Percentiles rank a stretch among this genome's conserved stretches.
These are phyloP conservation scores for Mirza zaza DNA, from an alignment of 2,113 vertebrate species.

Conservation along the genomic window DNA sequence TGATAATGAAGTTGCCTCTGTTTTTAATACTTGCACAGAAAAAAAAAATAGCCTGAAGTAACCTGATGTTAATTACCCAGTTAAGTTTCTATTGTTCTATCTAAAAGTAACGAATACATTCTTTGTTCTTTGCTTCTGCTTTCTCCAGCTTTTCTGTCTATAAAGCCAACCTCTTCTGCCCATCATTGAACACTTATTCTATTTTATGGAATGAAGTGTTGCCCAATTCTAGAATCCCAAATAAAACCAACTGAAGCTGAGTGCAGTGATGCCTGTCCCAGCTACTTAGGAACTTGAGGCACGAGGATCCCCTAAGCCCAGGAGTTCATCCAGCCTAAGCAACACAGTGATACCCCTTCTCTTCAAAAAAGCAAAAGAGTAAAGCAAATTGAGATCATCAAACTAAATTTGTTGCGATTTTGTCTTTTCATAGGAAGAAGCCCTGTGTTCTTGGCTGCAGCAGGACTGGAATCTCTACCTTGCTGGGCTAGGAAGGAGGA, in stretches of 20 bases:
- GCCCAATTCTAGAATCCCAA: not conserved
- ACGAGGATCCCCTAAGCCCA: too few species aligned
- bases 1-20: not conserved
- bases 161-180: not conserved
- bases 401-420: not conserved
- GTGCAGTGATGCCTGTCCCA: too few species aligned
- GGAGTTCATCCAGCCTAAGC: too few species aligned
- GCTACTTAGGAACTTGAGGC: too few species aligned
- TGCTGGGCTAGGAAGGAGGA: not conserved
- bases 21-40: not conserved
- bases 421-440: not conserved
- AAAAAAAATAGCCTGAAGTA: not conserved
- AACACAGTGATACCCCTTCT: too few species aligned
- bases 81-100: not conserved
- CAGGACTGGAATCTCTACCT: not conserved
- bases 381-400: not conserved
- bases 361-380: too few species aligned
- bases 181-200: not conserved
- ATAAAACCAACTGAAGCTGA: not conserved
- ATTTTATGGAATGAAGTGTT: not conserved
- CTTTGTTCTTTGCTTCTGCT: not conserved
- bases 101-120: not conserved
- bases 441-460: not conserved
- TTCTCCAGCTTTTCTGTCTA: not conserved
- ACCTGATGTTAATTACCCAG: not conserved